phyloP scores from a whole-genome alignment of 2,797 vertebrate genomes.

The Lerista edwardsae region DNA sequence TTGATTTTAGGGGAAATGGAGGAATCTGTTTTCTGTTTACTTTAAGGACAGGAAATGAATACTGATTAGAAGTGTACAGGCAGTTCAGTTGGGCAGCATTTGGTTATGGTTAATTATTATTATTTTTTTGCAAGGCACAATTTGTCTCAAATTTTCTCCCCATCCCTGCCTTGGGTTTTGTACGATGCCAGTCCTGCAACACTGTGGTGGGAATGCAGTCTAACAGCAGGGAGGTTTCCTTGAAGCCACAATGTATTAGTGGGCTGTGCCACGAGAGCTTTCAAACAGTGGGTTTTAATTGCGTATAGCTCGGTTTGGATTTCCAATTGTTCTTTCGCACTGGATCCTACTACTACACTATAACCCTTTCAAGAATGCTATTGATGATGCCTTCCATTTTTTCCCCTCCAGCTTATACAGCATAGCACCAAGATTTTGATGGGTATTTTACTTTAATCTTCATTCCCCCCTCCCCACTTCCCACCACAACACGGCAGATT shows the following conservation, averaged over 20 bases:
- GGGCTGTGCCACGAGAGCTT: slow-evolving; percentile 25
- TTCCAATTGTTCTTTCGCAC: slow-evolving; percentile 1
- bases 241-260: slow-evolving; percentile 20
- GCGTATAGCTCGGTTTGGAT: slow-evolving; percentile 13
- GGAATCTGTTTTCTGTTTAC: slow-evolving; percentile 82
- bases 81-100: slow-evolving; percentile 60
- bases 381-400: slow-evolving; percentile 28
- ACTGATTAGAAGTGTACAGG: slow-evolving; percentile 76
- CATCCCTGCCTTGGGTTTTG: slow-evolving; percentile 36
- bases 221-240: slow-evolving; percentile 42
- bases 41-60: slow-evolving; percentile 79
- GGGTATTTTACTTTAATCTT: slow-evolving; percentile 30
- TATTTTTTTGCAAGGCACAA: slow-evolving; percentile 53
- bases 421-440: slow-evolving; percentile 16
- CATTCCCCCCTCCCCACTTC: not conserved
- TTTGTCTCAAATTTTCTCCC: slow-evolving; percentile 61
- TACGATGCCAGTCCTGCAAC: slow-evolving; percentile 53
- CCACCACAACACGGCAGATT: not conserved
- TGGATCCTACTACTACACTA: slow-evolving; percentile 34
- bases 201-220: slow-evolving; percentile 11
- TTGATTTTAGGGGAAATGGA: slow-evolving; percentile 79
- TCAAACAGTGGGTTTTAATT: slow-evolving; percentile 15
- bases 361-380: slow-evolving; percentile 33
- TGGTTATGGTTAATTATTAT: slow-evolving; percentile 55
- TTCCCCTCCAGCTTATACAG: not conserved